Conservation (phyloP, 1,140 invertebrate genomes). For the Platyura marginata region DNA sequence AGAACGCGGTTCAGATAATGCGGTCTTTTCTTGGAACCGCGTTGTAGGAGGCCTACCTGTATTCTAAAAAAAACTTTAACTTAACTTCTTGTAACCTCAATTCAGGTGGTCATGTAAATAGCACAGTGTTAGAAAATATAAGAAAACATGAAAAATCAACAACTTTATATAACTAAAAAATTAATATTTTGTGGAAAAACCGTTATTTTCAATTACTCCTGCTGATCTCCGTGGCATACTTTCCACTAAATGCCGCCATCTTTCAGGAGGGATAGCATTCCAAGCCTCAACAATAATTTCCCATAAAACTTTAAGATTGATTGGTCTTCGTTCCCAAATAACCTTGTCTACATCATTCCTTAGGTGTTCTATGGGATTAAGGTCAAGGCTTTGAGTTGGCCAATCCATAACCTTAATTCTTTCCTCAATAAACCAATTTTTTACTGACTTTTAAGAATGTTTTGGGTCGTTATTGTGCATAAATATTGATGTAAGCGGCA, state of each 20-base stretch:
- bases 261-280: conserved; percentile 6
- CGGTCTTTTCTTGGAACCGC: too few relatives aligned
- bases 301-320: conserved; percentile 5
- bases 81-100: too few relatives aligned
- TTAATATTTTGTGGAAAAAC: conserved; percentile 14
- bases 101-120: too few relatives aligned
- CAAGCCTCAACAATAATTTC: conserved; percentile 5
- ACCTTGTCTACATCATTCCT: conserved; percentile 9
- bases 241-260: conserved; percentile 8
- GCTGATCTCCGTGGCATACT: conserved; percentile 9
- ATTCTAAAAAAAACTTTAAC: too few relatives aligned
- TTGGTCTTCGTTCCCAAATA: conserved; percentile 4
- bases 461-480: conserved; percentile 15
- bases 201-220: conserved; percentile 11
- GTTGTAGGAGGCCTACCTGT: too few relatives aligned
- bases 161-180: too few relatives aligned
- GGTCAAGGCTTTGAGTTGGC: conserved; percentile 15
- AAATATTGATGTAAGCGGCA: conserved; percentile 12
- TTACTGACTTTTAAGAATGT: conserved; percentile 8
- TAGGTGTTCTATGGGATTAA: conserved; percentile 18
- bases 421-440: conserved; percentile 8
- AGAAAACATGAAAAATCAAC: too few relatives aligned
- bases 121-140: too few relatives aligned
- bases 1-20: too few relatives aligned
- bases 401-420: conserved; percentile 10